Base-by-base conservation (phyloP, 1,140 invertebrate genomes). In the Scylla paramamosain region DNA sequence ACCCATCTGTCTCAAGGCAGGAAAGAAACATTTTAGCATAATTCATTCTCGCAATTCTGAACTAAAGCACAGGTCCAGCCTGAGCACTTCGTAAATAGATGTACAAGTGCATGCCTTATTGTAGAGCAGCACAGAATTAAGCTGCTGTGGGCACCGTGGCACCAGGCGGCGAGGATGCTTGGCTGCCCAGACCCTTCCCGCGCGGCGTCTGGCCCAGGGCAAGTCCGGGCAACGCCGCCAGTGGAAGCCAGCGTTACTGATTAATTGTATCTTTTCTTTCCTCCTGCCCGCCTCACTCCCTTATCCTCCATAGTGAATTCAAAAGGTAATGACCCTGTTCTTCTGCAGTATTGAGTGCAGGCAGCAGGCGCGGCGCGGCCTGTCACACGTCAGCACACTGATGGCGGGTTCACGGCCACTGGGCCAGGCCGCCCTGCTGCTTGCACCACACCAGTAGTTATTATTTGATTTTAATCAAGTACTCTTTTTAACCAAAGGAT, bases 241-340 rank as follows among this genome's bases (percentile, higher is more conserved):
- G 16, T 20, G n/a, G 59, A 28, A 52, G 7, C 59, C 48, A 32
- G 28, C 28, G 31, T 32, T 20, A 91, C 90, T 91, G 45, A 91
- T 67, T 91, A n/a, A n/a, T 67, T 32, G 31, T 31, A 67, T 59
- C 59, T 91, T 48, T 48, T 39, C 52, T 39, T 48, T 29, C 90
- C 90, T 67, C 39, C 90, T 32, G 28, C 32, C n/a, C 90, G 31
- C 90, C 45, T 59, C 52, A 91, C 90, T 67, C 48, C 52, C 88
- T 48, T 52, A n/a, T 29, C 88, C 88, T 52, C 88, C 88, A 90
- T 90, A 91, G 90, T 67, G 90, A 91, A 91, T 91, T 91, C 52
- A 91, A 91, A 91, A 91, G 90, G 90, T 91, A 91, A 45, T 31
- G 28, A n/a, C 92, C 82, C 83, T 32, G 28, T 93, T 28, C 77